Evolutionary conservation across 2,797 vertebrate genomes (phyloP), one percentile per base, ranked within the genome.

Genomic region (Acrossocheilus fasciatus): DNA sequence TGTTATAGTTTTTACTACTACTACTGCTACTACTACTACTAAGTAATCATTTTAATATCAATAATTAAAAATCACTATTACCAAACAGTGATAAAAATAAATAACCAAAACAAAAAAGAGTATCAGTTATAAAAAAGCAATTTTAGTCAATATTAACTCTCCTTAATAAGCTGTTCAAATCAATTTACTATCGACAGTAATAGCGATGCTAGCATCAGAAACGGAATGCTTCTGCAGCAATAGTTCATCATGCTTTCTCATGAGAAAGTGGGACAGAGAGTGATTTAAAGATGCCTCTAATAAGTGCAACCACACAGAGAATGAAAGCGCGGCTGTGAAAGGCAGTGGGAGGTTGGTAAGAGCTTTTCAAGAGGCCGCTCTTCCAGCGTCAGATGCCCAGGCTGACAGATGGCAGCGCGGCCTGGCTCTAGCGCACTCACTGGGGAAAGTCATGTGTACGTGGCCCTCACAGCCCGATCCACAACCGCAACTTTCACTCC

Each of bases 341-440:
- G 20, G 64, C 43, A 59, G 54, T 43, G 76, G 76, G 76, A 62
- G 76, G 36, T 26, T 36, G 30, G 30, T 68, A 69, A 81, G 64
- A 69, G 64, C 3, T 52, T 81, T 69, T 52, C 26, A 69, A 50
- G 64, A 68, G 64, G 62, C 45, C n/a, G 43, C 41, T 50, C 43
- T 50, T 50, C 50, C 79, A 68, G 43, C 6, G 6, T 81, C 64
- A 50, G 64, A 39, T 69, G 79, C 64, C 64, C 79, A 69, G 64
- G 79, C 45, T 52, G 64, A 36, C 79, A 81, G 79, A 81, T 69
- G 79, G 79, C 43, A 81, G n/a, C 36, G 26, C n/a, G 62, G 62
- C n/a, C 77, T 30, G 77, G 77, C 77, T 79, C 23, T 11, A 26
- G 39, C 5, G 18, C 1, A 0, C 78, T 20, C 59, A 45, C 59